Percentiles rank a stretch among this genome's conserved stretches.
These are phyloP conservation scores for Actinia tenebrosa DNA, from an alignment of 64 coral and sea anemone genomes.

Conservation along the genomic window DNA sequence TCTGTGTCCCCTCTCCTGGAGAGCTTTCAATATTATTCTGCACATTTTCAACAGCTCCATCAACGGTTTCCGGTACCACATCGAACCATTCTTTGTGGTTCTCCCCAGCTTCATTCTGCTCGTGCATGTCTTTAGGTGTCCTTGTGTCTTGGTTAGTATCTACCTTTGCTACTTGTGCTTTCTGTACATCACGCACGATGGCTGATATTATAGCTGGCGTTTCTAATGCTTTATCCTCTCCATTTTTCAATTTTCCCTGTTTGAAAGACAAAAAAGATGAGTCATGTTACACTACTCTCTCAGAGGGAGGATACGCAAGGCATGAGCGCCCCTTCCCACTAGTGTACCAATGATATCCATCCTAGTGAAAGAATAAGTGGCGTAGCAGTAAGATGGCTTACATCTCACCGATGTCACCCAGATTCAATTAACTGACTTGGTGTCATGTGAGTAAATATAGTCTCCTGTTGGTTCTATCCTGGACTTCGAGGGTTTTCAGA, in stretches of 20 bases:
- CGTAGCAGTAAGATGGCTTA: too few relatives aligned
- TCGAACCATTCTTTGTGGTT: background rate
- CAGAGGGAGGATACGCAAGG: too few relatives aligned
- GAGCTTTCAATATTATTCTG: background rate
- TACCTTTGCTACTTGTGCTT: background rate
- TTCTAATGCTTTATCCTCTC: slow-evolving; percentile 37
- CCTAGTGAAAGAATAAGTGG: too few relatives aligned
- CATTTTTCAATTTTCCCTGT: slow-evolving; percentile 63
- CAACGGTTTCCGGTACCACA: background rate
- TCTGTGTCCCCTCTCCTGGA: slow-evolving; percentile 18
- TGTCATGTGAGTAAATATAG: too few relatives aligned
- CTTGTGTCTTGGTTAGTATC: background rate
- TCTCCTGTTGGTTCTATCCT: too few relatives aligned
- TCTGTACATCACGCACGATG: slow-evolving; percentile 68
- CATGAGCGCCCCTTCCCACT: too few relatives aligned
- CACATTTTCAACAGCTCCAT: background rate
- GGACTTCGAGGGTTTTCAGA: too few relatives aligned
- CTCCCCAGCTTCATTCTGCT: background rate
- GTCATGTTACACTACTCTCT: too few relatives aligned
- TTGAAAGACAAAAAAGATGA: background rate
- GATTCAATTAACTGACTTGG: too few relatives aligned
- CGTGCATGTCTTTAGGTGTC: background rate
- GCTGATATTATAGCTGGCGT: slow-evolving; percentile 77
- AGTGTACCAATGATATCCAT: too few relatives aligned
- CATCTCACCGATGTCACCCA: too few relatives aligned